Evolutionary conservation across 2,888 invertebrate species (phyloP).

Genomic region (Frankliniella intonsa): DNA sequence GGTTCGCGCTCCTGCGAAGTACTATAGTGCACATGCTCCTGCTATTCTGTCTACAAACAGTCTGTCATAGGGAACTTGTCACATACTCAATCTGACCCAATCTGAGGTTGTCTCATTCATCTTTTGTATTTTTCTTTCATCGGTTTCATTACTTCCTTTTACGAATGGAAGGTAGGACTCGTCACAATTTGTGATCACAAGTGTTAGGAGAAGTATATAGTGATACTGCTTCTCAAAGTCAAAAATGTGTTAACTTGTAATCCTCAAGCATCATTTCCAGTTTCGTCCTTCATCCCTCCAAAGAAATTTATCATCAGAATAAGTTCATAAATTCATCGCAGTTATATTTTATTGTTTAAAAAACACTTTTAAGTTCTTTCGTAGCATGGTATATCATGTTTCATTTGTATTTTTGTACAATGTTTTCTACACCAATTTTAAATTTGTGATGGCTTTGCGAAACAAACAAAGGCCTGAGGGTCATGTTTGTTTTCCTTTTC

Average conservation of each 20-base stretch:
- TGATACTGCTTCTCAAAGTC: neutral
- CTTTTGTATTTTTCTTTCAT: neutral
- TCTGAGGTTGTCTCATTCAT: neutral
- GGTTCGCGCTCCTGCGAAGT: neutral
- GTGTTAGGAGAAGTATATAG: neutral
- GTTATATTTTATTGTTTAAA: neutral
- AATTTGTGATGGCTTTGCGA: no score
- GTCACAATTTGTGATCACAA: conserved; percentile 14
- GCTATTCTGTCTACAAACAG: conserved; percentile 1
- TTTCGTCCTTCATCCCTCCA: neutral
- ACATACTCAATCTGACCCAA: neutral
- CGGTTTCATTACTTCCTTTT: neutral
- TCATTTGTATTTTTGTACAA: conserved; percentile 5
- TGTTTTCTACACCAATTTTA: no score
- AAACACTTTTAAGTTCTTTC: neutral
- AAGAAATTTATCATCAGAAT: neutral
- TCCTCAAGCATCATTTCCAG: neutral
- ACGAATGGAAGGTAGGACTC: neutral
- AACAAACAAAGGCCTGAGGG: no score
- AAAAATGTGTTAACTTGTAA: neutral
- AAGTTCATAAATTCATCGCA: neutral
- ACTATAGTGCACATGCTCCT: neutral
- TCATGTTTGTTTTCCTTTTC: neutral
- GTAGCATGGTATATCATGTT: neutral
- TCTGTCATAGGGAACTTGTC: neutral